Evolutionary conservation across 2,888 invertebrate genomes (phyloP), one percentile per base, ranked within the genome.

Genomic region (Buathra laborator): DNA sequence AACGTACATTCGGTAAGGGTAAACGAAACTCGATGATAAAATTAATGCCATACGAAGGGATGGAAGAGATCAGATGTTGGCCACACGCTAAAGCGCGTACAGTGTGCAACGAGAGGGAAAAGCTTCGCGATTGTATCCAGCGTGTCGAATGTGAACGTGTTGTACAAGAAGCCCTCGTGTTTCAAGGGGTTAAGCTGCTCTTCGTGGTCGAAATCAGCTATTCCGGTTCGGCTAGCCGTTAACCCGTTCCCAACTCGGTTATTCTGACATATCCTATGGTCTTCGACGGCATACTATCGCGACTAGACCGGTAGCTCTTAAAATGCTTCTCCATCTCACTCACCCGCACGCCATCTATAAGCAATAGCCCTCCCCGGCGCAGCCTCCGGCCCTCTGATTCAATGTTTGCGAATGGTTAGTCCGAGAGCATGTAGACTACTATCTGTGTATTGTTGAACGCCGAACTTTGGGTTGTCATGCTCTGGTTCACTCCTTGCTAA

Each of bases 161-260:
- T 46, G 24, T 59, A 24, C 1, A 14, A 51, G 48, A 56, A 29
- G n/a, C 29, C 10, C 68, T 68, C 62, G 74, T 62, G 29, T 70
- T 32, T 81, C 64, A 75, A 64, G 62, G 19, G 44, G 10, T 81
- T 76, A 76, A 70, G 29, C 76, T 64, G 70, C 37, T 53, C 24
- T 29, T 9, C 67, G 19, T 37, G 24, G 19, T 81, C 43, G 32
- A 14, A 46, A 76, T 76, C 53, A 44, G 14, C 59, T 53, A 66
- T 81, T 59, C 10, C 48, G 32, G 16, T 72, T 67, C 3, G 19
- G 44, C 5, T 37, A 0, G 74, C 56, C 74, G n/a, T 43, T n/a
- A 24, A 14, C 56, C 48, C 24, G 16, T 12, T 16, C 14, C 29
- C n/a, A 37, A 67, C 43, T 37, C 19, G 43, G 5, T 67, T 14